phyloP scores from a whole-genome alignment of 2,888 invertebrate genomes.

The Acrobasis repandana region DNA sequence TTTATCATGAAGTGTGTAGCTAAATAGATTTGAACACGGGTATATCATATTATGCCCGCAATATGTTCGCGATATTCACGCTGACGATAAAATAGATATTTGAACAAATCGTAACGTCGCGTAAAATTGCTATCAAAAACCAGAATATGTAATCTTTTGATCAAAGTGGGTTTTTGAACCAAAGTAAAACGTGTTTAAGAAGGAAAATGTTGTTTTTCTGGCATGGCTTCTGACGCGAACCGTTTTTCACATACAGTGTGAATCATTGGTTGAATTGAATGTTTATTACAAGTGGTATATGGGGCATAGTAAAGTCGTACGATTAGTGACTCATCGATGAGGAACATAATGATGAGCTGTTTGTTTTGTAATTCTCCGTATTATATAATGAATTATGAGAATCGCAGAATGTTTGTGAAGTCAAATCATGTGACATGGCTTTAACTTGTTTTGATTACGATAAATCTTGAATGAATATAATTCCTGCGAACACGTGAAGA shows the following conservation, averaged over 20 bases:
- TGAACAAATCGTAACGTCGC: too few species aligned
- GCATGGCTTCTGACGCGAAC: background rate
- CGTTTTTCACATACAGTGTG: constrained; percentile 8
- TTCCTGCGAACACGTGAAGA: too few species aligned
- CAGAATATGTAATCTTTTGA: background rate
- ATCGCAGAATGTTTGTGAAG: too few species aligned
- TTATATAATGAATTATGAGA: background rate
- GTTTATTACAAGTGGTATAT: background rate
- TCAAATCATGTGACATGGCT: too few species aligned
- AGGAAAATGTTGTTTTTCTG: constrained; percentile 3
- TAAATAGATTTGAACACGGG: too few species aligned
- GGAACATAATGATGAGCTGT: background rate
- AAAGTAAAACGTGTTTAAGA: background rate
- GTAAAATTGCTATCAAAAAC: background rate
- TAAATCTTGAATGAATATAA: background rate
- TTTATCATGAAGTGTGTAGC: too few species aligned
- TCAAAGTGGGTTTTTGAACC: background rate
- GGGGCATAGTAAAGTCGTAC: background rate
- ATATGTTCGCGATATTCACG: too few species aligned
- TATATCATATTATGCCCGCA: too few species aligned
- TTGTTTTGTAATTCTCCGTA: background rate
- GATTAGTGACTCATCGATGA: constrained; percentile 8
- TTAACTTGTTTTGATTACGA: background rate
- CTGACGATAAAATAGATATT: too few species aligned
- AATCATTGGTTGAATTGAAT: constrained; percentile 7